Conservation (phyloP, 2,113 vertebrate genomes). For the Gymnocephalus cernua region DNA sequence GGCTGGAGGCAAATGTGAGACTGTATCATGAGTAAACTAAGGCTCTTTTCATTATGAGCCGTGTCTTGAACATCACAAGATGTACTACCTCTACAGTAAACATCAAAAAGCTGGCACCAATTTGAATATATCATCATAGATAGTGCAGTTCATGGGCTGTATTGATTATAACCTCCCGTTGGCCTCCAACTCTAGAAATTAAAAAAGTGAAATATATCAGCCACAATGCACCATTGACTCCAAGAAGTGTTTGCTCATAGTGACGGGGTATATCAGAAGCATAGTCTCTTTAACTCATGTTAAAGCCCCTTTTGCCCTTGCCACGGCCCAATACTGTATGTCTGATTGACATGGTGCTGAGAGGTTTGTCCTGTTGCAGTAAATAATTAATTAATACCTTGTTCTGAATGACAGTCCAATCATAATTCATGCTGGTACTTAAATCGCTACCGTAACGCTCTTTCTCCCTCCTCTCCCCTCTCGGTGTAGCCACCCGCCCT, state of each 20-base stretch:
- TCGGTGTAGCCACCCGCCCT: not conserved
- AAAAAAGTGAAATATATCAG: slow-evolving; percentile 30
- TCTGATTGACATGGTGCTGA: not conserved
- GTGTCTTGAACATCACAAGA: slow-evolving; percentile 7
- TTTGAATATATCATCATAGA: slow-evolving; percentile 26
- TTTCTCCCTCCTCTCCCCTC: not conserved
- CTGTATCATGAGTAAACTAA: not conserved
- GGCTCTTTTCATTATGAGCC: not conserved
- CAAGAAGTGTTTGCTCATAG: not conserved
- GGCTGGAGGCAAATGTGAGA: slow-evolving; percentile 19
- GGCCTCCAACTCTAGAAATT: slow-evolving; percentile 19
- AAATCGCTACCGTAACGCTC: not conserved
- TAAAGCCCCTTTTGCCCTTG: not conserved
- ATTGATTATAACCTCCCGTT: slow-evolving; percentile 14
- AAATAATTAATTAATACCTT: slow-evolving; percentile 14
- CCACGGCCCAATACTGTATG: not conserved
- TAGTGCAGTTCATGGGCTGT: not conserved
- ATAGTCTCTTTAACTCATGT: slow-evolving; percentile 3
- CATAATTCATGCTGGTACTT: slow-evolving; percentile 27
- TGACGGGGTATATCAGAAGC: not conserved
- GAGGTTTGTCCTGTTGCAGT: not conserved
- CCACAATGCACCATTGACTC: slow-evolving; percentile 1
- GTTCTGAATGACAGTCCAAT: slow-evolving; percentile 14
- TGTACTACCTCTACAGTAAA: slow-evolving; percentile 15
- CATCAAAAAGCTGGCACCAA: slow-evolving; percentile 10